phyloP scores from a whole-genome alignment of 2,113 vertebrate species.

The Cebus imitator region DNA sequence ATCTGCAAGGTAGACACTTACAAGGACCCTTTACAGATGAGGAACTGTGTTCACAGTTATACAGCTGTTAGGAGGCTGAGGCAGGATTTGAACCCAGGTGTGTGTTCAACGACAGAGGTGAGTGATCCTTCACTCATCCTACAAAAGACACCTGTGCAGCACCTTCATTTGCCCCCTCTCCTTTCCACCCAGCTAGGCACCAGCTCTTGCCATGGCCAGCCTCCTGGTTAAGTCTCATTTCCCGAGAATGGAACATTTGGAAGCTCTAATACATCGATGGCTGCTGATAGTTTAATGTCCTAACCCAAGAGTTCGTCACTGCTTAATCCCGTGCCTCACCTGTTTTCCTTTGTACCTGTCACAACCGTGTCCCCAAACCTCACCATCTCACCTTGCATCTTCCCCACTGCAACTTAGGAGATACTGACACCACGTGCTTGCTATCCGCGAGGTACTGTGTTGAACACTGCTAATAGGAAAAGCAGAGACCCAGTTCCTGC shows the following conservation, averaged over 20 bases:
- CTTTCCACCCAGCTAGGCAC: background rate
- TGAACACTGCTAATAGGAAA: background rate
- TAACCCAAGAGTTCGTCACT: background rate
- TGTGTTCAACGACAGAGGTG: background rate
- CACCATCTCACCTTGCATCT: background rate
- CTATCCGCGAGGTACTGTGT: rapidly evolving
- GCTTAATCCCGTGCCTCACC: background rate
- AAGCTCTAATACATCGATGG: background rate
- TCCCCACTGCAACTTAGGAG: background rate
- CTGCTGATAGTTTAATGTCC: background rate
- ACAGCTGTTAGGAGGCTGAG: background rate
- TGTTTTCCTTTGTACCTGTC: background rate
- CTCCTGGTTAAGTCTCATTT: background rate
- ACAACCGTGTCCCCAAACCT: background rate
- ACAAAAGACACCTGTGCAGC: background rate
- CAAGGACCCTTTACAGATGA: background rate
- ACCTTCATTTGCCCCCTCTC: rapidly evolving
- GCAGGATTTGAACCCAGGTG: background rate
- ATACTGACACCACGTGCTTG: background rate
- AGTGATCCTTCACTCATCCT: rapidly evolving
- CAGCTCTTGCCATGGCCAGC: background rate
- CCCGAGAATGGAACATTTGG: background rate
- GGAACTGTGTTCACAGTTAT: background rate
- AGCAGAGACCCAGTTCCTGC: background rate
- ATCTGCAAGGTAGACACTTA: too few species aligned